phyloP scores from a whole-genome alignment of 2,888 invertebrate genomes.

The Magallana nippona region DNA sequence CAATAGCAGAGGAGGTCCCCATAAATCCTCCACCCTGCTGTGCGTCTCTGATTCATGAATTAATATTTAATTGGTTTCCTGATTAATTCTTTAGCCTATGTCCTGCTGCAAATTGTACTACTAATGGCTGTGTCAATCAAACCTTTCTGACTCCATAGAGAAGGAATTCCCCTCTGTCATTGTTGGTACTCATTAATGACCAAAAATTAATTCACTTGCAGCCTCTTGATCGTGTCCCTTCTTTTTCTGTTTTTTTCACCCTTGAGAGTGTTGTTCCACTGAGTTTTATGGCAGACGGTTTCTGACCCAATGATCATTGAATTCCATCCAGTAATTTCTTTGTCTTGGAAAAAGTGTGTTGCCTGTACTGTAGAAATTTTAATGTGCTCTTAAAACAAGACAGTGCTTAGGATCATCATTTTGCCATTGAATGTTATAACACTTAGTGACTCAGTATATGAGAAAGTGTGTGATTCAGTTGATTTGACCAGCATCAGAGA shows the following conservation, averaged over 20 bases:
- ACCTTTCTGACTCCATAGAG: background rate
- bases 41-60: background rate
- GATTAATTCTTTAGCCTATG: slow-evolving; percentile 32
- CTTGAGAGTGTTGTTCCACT: too few relatives aligned
- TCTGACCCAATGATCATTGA: background rate
- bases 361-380: background rate
- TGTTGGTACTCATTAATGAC: background rate
- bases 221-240: background rate
- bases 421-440: background rate
- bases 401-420: too few relatives aligned
- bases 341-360: background rate
- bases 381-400: background rate
- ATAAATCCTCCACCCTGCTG: background rate
- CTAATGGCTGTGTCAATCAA: slow-evolving; percentile 27
- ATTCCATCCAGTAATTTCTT: background rate
- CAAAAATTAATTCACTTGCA: slow-evolving; percentile 3
- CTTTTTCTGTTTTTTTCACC: background rate
- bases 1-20: slow-evolving; percentile 1
- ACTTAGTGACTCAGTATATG: background rate
- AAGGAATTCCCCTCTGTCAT: background rate
- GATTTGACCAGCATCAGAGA: slow-evolving; percentile 15
- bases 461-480: background rate
- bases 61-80: slow-evolving; percentile 17
- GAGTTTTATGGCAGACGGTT: background rate
- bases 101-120: background rate